phyloP scores from a whole-genome alignment of 2,888 invertebrate species.

The Xanthorhoe designata region DNA sequence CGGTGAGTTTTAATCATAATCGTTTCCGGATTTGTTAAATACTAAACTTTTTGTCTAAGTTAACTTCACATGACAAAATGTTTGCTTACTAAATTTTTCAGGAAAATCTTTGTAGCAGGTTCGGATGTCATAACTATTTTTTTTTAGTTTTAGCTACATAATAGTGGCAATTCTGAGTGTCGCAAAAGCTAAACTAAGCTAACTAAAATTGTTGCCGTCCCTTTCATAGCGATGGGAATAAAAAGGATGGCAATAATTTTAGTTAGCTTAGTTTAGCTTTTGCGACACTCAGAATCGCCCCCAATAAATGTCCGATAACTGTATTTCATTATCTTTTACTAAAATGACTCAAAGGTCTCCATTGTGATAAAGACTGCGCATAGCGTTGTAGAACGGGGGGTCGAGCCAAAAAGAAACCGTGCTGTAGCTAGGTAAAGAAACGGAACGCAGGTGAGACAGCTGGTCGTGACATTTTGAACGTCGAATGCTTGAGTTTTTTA shows the following conservation, averaged over 20 bases:
- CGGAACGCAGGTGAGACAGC: constrained; percentile 71
- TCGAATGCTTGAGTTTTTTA: constrained; percentile 58
- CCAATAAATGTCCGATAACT: not conserved
- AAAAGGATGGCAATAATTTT: too few species aligned
- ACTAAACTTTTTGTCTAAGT: constrained; percentile 25
- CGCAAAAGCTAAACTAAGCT: too few species aligned
- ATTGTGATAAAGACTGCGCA: constrained; percentile 36
- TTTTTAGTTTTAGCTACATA: not conserved
- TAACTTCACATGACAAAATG: not conserved
- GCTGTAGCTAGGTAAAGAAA: constrained; percentile 49
- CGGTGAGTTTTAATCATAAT: constrained; percentile 57
- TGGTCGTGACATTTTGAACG: constrained; percentile 75
- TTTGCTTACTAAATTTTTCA: not conserved
- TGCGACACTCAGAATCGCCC: too few species aligned
- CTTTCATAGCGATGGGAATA: too few species aligned
- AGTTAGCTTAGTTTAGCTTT: too few species aligned
- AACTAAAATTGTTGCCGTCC: too few species aligned
- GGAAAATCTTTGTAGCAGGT: not conserved
- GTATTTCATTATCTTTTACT: not conserved
- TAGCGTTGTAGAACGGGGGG: constrained; percentile 45
- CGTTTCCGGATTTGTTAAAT: constrained; percentile 32
- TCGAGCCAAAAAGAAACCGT: constrained; percentile 35
- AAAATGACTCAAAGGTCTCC: constrained; percentile 14
- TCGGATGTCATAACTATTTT: not conserved
- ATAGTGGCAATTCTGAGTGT: too few species aligned